Percentiles rank a stretch among this genome's conserved stretches.
phyloP scores from a whole-genome alignment of 2,888 invertebrate species.

The Lordiphosa andalusiaca region DNA sequence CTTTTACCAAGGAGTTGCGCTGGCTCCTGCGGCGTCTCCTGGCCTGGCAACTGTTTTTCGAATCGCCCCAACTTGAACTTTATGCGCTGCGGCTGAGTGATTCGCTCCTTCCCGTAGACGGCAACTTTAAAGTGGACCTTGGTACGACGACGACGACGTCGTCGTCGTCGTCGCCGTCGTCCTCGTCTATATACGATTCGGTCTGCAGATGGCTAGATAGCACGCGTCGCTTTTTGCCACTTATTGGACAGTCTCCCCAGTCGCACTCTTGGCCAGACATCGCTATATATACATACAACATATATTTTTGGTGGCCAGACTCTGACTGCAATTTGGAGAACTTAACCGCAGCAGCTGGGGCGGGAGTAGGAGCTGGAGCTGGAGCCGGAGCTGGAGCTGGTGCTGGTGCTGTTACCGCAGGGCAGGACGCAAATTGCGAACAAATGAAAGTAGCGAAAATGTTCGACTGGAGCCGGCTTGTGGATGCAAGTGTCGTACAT shows the following conservation, averaged over 20 bases:
- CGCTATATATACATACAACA: not conserved
- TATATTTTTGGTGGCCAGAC: slow-evolving; percentile 39
- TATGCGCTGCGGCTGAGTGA: slow-evolving; percentile 68
- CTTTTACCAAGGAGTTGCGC: not conserved
- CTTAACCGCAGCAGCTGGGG: slow-evolving; percentile 57
- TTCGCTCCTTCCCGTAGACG: slow-evolving; percentile 33
- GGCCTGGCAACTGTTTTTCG: slow-evolving; percentile 52
- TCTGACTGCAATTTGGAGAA: slow-evolving; percentile 70
- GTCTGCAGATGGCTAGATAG: slow-evolving; percentile 53
- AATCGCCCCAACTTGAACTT: slow-evolving; percentile 61
- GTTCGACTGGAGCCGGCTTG: slow-evolving; percentile 25
- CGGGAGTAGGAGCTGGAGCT: not conserved
- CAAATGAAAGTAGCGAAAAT: slow-evolving; percentile 70
- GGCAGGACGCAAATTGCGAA: slow-evolving; percentile 70
- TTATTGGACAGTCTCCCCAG: slow-evolving; percentile 56
- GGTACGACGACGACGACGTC: slow-evolving; percentile 19
- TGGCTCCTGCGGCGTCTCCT: slow-evolving; percentile 12
- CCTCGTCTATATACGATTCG: slow-evolving; percentile 4
- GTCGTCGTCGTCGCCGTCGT: slow-evolving; percentile 8
- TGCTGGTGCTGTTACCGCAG: slow-evolving; percentile 53
- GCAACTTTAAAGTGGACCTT: slow-evolving; percentile 46
- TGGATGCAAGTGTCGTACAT: slow-evolving; percentile 39
- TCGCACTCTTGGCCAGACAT: slow-evolving; percentile 8
- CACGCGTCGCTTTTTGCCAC: slow-evolving; percentile 63
- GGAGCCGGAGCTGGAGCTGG: not conserved